phyloP scores from a whole-genome alignment of 2,888 invertebrate species.

The Acleris sparsana region DNA sequence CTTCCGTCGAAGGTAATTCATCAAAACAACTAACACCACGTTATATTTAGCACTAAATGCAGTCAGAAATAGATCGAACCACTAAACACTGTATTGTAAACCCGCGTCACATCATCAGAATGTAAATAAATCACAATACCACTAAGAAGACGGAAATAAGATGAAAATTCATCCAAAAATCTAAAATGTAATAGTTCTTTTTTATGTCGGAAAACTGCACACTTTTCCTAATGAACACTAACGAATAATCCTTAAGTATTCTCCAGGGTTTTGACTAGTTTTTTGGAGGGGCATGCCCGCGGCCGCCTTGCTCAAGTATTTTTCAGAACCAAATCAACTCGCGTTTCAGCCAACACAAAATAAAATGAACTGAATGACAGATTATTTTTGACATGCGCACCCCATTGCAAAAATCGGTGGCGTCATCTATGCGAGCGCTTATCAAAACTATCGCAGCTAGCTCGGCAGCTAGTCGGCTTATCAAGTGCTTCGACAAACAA shows the following conservation, averaged over 20 bases:
- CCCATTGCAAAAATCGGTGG: constrained; percentile 49
- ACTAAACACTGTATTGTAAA: constrained; percentile 54
- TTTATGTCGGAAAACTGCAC: constrained; percentile 38
- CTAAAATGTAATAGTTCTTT: constrained; percentile 22
- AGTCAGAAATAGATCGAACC: constrained; percentile 74
- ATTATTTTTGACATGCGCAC: constrained; percentile 79
- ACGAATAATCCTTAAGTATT: constrained; percentile 48
- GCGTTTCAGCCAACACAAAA: constrained; percentile 73
- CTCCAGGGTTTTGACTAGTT: neutral
- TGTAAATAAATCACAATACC: constrained; percentile 54
- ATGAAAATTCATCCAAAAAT: constrained; percentile 55
- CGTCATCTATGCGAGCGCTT: constrained; percentile 51
- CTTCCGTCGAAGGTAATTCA: constrained; percentile 62
- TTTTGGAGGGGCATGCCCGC: constrained; percentile 56
- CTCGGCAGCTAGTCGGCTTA: neutral
- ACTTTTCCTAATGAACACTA: constrained; percentile 51
- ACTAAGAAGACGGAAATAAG: constrained; percentile 55
- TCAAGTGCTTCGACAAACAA: constrained; percentile 40
- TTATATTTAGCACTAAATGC: constrained; percentile 69
- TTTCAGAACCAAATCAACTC: constrained; percentile 64
- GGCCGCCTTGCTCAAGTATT: constrained; percentile 62
- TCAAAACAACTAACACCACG: constrained; percentile 56
- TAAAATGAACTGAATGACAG: constrained; percentile 74
- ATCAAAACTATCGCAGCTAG: neutral
- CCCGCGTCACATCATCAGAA: constrained; percentile 60